phyloP scores from a whole-genome alignment of 2,113 vertebrate species.

The Carassius carassius region DNA sequence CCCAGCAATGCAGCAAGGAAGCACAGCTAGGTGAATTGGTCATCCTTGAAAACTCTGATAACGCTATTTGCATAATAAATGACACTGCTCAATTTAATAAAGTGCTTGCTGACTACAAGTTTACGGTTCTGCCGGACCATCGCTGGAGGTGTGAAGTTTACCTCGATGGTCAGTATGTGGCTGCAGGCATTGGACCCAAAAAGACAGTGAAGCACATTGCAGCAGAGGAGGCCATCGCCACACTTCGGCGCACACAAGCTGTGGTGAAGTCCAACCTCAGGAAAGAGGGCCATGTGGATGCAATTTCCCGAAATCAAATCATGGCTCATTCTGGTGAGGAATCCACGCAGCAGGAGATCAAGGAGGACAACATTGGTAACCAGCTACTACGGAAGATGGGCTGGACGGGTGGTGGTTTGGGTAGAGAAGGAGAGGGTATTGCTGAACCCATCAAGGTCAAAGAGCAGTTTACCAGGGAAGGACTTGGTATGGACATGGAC shows the following conservation, averaged over 20 bases:
- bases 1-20: conserved; percentile 72
- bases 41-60: conserved; percentile 88
- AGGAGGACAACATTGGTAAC: conserved; percentile 97
- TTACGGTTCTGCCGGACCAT: conserved; percentile 83
- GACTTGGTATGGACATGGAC: conserved; percentile 86
- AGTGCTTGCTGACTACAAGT: conserved; percentile 90
- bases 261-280: conserved; percentile 91
- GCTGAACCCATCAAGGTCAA: conserved; percentile 93
- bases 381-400: conserved; percentile 97
- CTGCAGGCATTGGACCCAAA: conserved; percentile 88
- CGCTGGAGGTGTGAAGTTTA: conserved; percentile 93
- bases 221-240: conserved; percentile 87
- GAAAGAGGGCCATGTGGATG: conserved; percentile 83
- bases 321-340: conserved; percentile 84
- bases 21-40: conserved; percentile 88
- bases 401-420: conserved; percentile 93
- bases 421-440: conserved; percentile 92
- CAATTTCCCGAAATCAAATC: conserved; percentile 93
- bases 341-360: conserved; percentile 87
- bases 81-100: conserved; percentile 97
- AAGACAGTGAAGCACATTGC: conserved; percentile 93
- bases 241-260: conserved; percentile 90
- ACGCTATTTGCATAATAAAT: conserved; percentile 90
- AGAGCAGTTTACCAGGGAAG: conserved; percentile 93
- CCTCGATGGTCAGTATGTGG: conserved; percentile 88